phyloP scores from a whole-genome alignment of 2,888 invertebrate genomes.

The Melinopterus prodromus region DNA sequence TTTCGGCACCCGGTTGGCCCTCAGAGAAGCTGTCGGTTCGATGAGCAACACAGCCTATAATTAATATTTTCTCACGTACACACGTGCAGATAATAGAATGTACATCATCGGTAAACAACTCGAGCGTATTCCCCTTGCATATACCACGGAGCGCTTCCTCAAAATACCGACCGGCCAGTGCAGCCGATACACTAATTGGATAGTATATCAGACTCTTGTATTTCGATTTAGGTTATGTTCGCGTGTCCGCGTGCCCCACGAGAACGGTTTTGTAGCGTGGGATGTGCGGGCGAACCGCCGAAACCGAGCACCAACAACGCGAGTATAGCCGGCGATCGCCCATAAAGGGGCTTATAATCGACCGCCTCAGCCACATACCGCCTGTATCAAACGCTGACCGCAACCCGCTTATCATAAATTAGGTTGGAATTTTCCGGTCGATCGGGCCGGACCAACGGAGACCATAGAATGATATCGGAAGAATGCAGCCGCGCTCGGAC shows the following conservation, averaged over 20 bases:
- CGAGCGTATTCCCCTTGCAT: no score
- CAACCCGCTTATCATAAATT: constrained; percentile 24
- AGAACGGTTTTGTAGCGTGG: background rate
- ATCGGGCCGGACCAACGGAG: background rate
- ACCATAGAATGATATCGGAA: constrained; percentile 9
- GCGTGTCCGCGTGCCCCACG: background rate
- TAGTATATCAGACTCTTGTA: background rate
- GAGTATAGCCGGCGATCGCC: constrained; percentile 18
- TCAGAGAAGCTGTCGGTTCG: no score
- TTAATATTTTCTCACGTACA: no score
- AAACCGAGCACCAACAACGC: constrained; percentile 24
- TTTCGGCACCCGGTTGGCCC: no score
- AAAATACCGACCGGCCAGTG: background rate
- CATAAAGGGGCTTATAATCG: constrained; percentile 27
- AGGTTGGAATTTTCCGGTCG: constrained; percentile 12
- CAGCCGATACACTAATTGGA: background rate
- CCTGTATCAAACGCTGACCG: constrained; percentile 24
- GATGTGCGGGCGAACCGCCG: constrained; percentile 20
- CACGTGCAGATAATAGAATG: no score
- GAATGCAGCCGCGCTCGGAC: constrained; percentile 10
- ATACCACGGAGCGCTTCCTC: background rate
- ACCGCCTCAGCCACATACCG: constrained; percentile 20
- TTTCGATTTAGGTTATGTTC: background rate
- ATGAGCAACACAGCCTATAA: no score
- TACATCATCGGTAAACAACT: no score